Evolutionary conservation across 2,113 vertebrate genomes (phyloP).

Genomic region (Phocoena sinus): DNA sequence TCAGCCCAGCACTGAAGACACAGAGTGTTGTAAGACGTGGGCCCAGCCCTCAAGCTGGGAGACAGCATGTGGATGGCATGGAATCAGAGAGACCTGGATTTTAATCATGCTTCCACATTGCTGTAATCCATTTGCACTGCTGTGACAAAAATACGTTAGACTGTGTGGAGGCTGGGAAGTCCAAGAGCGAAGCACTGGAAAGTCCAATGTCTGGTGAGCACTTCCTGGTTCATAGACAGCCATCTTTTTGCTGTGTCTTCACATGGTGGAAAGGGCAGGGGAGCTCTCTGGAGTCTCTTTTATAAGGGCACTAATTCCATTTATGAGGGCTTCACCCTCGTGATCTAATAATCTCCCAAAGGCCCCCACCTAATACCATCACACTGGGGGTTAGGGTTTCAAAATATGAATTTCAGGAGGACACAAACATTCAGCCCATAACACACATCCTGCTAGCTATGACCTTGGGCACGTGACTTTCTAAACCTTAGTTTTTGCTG

Average conservation of each 20-base stretch:
- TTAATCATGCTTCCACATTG: neutral
- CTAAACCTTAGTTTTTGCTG: neutral
- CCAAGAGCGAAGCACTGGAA: neutral
- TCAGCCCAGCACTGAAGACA: neutral
- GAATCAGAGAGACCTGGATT: neutral
- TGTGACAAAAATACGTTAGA: neutral
- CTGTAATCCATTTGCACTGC: neutral
- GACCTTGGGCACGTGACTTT: neutral
- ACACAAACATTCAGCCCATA: neutral
- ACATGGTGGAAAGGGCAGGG: too few species aligned
- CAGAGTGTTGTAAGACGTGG: neutral
- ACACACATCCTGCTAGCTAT: neutral
- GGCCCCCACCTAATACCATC: neutral
- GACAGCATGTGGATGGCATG: fast-evolving
- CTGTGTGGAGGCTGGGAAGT: neutral
- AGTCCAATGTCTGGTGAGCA: neutral
- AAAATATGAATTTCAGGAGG: neutral
- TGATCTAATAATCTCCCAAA: neutral
- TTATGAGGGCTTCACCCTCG: neutral
- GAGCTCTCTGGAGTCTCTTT: neutral
- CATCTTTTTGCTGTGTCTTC: neutral
- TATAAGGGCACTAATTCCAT: neutral
- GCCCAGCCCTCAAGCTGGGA: neutral
- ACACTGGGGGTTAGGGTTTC: neutral
- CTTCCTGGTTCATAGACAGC: neutral